These are phyloP conservation scores for Pygmarrhopalites habei DNA, from an alignment of 1,140 invertebrate genomes.

Conservation along the genomic window DNA sequence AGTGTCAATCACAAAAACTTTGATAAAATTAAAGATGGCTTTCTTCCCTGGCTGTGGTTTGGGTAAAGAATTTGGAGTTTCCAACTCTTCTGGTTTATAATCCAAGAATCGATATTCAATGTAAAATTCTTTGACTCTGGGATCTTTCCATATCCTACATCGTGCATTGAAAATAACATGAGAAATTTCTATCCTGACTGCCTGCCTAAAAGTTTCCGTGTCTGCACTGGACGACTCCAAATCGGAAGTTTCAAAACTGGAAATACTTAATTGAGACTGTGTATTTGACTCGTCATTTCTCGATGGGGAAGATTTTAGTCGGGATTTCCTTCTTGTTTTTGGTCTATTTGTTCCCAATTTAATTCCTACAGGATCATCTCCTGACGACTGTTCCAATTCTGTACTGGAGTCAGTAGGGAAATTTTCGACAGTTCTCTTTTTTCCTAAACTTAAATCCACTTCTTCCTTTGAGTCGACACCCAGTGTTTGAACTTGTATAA, in stretches of 20 bases:
- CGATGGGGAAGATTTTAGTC: too few relatives aligned
- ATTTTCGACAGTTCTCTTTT: too few relatives aligned
- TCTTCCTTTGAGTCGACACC: too few relatives aligned
- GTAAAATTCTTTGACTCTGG: conserved; percentile 17
- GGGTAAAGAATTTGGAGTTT: conserved; percentile 7
- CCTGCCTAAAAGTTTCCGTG: not conserved
- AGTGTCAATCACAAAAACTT: conserved; percentile 21
- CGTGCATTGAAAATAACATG: conserved; percentile 5
- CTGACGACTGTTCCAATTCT: not conserved
- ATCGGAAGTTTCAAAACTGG: not conserved
- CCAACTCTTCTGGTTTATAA: conserved; percentile 17
- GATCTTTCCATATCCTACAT: conserved; percentile 1
- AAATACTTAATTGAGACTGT: too few relatives aligned
- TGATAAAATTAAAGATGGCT: conserved; percentile 19
- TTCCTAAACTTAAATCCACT: too few relatives aligned
- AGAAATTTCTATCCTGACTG: conserved; percentile 14
- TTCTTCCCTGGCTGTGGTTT: conserved; percentile 21
- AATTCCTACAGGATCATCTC: too few relatives aligned
- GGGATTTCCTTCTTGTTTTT: too few relatives aligned
- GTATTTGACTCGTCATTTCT: too few relatives aligned
- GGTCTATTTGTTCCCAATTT: too few relatives aligned
- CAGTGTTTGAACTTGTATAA: too few relatives aligned
- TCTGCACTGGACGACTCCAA: not conserved
- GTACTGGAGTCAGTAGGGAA: not conserved
- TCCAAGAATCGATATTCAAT: conserved; percentile 18